Conservation (phyloP, 2,797 vertebrate species). For the Mormyrops attenuatus region DNA sequence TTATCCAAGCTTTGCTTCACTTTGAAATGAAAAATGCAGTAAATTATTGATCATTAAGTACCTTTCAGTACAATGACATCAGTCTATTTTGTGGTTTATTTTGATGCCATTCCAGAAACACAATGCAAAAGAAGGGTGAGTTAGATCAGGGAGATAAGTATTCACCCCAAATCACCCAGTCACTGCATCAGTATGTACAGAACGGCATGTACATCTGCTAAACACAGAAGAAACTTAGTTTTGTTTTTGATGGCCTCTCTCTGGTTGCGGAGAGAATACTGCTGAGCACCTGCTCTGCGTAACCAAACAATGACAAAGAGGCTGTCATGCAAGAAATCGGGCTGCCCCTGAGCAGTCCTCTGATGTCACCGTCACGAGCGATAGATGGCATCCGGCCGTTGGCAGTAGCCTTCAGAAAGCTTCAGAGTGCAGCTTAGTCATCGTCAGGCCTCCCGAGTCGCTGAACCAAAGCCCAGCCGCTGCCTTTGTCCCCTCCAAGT, state of each 20-base stretch:
- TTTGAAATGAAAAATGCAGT: background rate
- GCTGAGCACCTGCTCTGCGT: conserved; percentile 1
- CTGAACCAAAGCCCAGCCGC: background rate
- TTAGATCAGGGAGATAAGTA: background rate
- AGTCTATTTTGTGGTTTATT: background rate
- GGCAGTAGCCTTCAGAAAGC: background rate
- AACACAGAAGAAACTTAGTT: background rate
- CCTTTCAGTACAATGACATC: background rate
- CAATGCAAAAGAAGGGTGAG: background rate
- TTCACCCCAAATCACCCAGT: background rate
- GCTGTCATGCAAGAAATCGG: background rate
- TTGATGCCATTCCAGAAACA: background rate
- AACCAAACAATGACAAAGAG: background rate
- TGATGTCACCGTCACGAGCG: background rate
- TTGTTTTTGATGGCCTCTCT: background rate
- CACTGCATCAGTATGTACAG: background rate
- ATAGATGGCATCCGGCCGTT: background rate
- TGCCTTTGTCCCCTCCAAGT: conserved; percentile 11
- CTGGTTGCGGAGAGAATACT: background rate
- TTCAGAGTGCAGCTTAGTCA: background rate
- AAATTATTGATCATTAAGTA: background rate
- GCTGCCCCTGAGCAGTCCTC: background rate
- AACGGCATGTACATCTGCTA: background rate
- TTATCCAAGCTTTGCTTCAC: background rate
- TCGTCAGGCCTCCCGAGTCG: background rate